Evolutionary conservation across 2,113 vertebrate species (phyloP).

Genomic region (Ascaphus truei): DNA sequence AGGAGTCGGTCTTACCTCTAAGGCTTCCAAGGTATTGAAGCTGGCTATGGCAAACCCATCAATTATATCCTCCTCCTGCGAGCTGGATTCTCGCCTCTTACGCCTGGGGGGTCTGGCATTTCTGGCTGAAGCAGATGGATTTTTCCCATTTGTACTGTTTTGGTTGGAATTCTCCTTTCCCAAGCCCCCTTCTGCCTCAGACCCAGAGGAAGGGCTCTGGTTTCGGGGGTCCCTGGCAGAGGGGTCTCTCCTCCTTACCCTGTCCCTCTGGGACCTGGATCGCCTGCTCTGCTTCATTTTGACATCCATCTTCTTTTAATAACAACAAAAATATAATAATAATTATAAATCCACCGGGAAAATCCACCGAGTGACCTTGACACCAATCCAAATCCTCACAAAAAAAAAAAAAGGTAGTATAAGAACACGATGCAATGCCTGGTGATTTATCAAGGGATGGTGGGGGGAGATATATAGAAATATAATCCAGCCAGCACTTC

Average conservation of each 20-base stretch:
- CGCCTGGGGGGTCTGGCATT: conserved; percentile 68
- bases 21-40: conserved; percentile 86
- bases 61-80: conserved; percentile 93
- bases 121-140: conserved; percentile 56
- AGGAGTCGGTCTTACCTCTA: conserved; percentile 74
- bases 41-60: conserved; percentile 94
- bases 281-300: conserved; percentile 85
- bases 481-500: neutral
- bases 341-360: conserved; percentile 30
- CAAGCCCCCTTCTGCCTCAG: conserved; percentile 78
- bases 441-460: neutral
- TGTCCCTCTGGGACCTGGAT: conserved; percentile 80
- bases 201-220: conserved; percentile 81
- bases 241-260: conserved; percentile 79
- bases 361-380: conserved; percentile 70
- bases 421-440: neutral
- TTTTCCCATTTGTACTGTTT: conserved; percentile 60
- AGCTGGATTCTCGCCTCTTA: conserved; percentile 86
- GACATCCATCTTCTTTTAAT: conserved; percentile 72
- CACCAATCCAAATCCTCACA: conserved; percentile 52
- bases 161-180: conserved; percentile 75
- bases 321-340: neutral
- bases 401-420: neutral
- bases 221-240: conserved; percentile 71
- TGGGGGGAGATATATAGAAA: neutral